Base-by-base conservation (phyloP, 1,140 invertebrate species). In the Maniola jurtina region DNA sequence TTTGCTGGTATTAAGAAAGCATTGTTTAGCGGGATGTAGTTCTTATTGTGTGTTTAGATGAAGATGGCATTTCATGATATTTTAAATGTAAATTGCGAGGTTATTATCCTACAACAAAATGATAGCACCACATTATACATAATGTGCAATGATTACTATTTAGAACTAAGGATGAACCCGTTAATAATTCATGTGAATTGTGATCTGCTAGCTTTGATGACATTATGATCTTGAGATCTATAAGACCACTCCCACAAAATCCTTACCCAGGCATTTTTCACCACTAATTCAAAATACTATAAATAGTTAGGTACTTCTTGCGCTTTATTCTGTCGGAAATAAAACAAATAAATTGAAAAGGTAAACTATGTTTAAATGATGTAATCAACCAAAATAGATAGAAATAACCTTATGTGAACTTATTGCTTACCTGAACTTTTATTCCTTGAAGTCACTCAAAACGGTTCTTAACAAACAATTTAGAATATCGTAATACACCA, bases 181-280 rank as follows among this genome's bases (percentile, higher is more conserved):
- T 52, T 34, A 16, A 55, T 34, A 16, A 55, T 55, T 55, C 16
- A 11, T 55, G 25, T 25, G 52, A 55, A 55, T 15, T 35, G 15
- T 45, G 38, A 56, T 63, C 36, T 45, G 34, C 6, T 55, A 34
- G 52, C 52, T 13, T 45, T 11, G 42, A 9, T 45, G 13, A 45
- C 13, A 50, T 4, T n/a, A 56, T 14, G 36, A 54, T 60, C 38
- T 34, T 9, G 38, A 11, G 0, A 11, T 11, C 13, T 13, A 5
- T 13, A 5, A 38, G 63, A 69, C 70, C 83, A 87, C 82, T 87
- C 84, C 84, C 81, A 79, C 63, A 58, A 64, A 74, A 75, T 79
- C 67, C 87, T 89, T 89, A 89, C 87, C 87, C 87, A 78, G 87
- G 87, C 87, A 89, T 89, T 85, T 84, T 89, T 70, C 62, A 69